Base-by-base conservation (phyloP, 2,888 invertebrate genomes). In the Sicus ferrugineus region DNA sequence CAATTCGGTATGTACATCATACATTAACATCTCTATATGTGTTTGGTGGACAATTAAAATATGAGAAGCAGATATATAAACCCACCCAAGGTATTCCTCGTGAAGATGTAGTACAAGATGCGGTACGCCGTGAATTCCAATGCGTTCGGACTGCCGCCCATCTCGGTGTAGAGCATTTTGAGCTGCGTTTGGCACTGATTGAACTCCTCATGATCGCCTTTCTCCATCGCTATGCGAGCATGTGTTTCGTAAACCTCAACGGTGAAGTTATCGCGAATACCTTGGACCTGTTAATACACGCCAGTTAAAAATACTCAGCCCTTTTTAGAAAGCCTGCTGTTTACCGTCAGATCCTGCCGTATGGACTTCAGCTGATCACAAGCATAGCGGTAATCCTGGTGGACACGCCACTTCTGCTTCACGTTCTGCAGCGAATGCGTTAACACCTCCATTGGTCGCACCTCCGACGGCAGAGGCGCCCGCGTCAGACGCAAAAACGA, bases 151-250 rank as follows among this genome's bases (percentile, higher is more conserved):
- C 87, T 87, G 28, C 90, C 88, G 38, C 91, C 92, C 72, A 93
- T 86, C 85, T 95, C 95, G 74, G 90, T 86, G 84, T 99, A 99
- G 38, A 99, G 89, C 89, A 95, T 93, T 88, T 95, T 95, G 67
- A 99, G 88, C 87, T 99, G 99, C 16, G 97, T 97, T 87, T 99
- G 99, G 84, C 99, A 99, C 86, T 99, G 98, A 88, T 99, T 99
- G 84, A 98, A 99, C 85, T 99, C 99, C 83, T 97, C 98, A 84
- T 97, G 97, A 83, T 99, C 99, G 66, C 96, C 96, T 87, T 95
- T 97, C 85, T 99, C 98, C 84, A 99, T 88, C 63, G 98, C 98
- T 80, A 99, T 96, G 68, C 98, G 89, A 4, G 98, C 98, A 87
- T 99, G 98, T 3, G 97, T 97, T 88, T 99, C 99, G 87, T 99